Base-by-base conservation (phyloP, 2,888 invertebrate genomes). In the Cancer borealis region DNA sequence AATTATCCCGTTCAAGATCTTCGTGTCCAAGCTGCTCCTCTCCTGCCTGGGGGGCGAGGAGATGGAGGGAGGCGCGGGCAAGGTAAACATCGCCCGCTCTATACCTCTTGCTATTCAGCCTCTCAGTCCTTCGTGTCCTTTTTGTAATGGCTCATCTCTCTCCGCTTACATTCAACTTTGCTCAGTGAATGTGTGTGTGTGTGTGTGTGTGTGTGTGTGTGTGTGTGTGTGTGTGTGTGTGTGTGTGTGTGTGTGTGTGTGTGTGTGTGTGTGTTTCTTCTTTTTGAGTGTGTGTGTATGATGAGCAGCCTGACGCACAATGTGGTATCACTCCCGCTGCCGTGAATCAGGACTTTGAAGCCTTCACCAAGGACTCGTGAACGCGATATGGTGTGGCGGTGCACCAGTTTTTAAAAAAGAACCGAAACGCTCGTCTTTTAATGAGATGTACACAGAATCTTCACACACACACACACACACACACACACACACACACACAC, bases 11-110 rank as follows among this genome's bases (percentile, higher is more conserved):
- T 73, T 93, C 89, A 93, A 88, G 93, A 73, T 91, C 54, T 91
- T 93, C 93, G 91, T 91, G 54, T 93, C 93, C 73, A 93, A 93
- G 60, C 91, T 93, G 45, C 91, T 93, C 93, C 93, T 93, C 93
- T 93, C 93, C 93, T 93, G 93, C 93, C 84, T 93, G 73, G 93
- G 93, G 87, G 90, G 60, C 87, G 93, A 93, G 91, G 93, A 91
- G 93, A 91, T 93, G 93, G 93, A 93, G 73, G 93, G 91, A 84
- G 88, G n/a, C 49, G 46, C n/a, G 39, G 49, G 45, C 91, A 66
- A 89, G 88, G 46, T 89, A 49, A 46, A 89, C 47, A 46, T 10
- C 8, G n/a, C n/a, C 21, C 73, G 39, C 45, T 30, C 54, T 47
- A 84, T 49, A 17, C 47, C 88, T 88, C 88, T 14, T 84, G 39